Conservation (phyloP, 2,113 vertebrate species). For the Psittacus erithacus region DNA sequence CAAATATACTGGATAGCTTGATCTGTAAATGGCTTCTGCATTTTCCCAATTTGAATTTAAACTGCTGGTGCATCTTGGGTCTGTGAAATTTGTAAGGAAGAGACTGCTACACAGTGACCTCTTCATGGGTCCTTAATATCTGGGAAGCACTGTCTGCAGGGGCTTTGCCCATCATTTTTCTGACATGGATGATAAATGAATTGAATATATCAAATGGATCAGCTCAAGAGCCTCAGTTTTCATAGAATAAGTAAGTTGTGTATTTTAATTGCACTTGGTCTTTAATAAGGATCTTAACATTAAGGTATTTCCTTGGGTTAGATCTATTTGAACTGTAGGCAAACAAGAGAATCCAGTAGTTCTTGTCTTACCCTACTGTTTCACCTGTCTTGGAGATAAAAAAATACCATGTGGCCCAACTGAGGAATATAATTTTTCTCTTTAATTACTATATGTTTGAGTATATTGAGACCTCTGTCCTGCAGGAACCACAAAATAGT, state of each 20-base stretch:
- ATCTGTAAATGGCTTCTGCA: neutral
- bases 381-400: neutral
- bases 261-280: neutral
- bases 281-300: neutral
- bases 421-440: neutral
- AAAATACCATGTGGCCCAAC: neutral
- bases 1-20: neutral
- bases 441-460: neutral
- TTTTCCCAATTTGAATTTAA: neutral
- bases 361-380: neutral
- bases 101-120: neutral
- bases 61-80: neutral
- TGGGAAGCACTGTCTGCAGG: neutral
- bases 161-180: neutral
- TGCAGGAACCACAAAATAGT: neutral
- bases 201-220: neutral
- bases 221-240: neutral
- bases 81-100: neutral
- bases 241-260: neutral
- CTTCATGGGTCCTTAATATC: neutral
- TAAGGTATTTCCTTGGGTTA: neutral
- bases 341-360: neutral
- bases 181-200: neutral
- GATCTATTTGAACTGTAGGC: neutral
- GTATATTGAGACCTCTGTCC: neutral